Base-by-base conservation (phyloP, 2,113 vertebrate species). In the Platanista minor region DNA sequence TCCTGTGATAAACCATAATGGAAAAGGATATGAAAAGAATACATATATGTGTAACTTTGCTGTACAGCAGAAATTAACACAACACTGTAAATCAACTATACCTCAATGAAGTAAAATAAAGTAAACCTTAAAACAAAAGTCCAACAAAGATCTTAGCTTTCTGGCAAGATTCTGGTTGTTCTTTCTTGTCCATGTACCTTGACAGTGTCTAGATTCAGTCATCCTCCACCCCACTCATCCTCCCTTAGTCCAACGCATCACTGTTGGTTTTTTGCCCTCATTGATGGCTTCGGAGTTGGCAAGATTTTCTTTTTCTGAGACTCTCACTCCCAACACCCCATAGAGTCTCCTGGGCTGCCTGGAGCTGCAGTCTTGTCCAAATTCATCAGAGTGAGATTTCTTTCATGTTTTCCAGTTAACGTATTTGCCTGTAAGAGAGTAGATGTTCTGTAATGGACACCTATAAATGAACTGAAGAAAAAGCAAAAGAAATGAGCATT, bases 381-480 rank as follows among this genome's bases (percentile, higher is more conserved):
- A 77, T 46, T 83, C 89, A 67, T 80, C 4, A 1, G 36, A 21
- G 5, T 78, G 41, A 89, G 41, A 27, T 52, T 69, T 86, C 84
- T 54, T 59, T 75, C 57, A 84, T 87, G 75, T 46, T 95, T 90
- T 78, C 75, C 69, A 20, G 66, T 90, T 69, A 84, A 41, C 69
- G 52, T 36, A 31, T 33, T 93, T 87, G 90, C 87, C 87, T 72
- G 14, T 4, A 84, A 67, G 77, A 94, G 12, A 36, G 67, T 52
- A 39, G 80, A n/a, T 62, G n/a, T 77, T 74, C 78, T 92, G 57
- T 83, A 92, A 93, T 62, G 69, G 71, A 62, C 71, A 87, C 64
- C 75, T 67, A 49, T 17, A 72, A 67, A 95, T 81, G 81, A 90
- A 41, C 59, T 87, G 69, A 94, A 90, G 71, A 97, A 96, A 95